Conservation (phyloP, 2,797 vertebrate genomes). For the Hylomyscus alleni region DNA sequence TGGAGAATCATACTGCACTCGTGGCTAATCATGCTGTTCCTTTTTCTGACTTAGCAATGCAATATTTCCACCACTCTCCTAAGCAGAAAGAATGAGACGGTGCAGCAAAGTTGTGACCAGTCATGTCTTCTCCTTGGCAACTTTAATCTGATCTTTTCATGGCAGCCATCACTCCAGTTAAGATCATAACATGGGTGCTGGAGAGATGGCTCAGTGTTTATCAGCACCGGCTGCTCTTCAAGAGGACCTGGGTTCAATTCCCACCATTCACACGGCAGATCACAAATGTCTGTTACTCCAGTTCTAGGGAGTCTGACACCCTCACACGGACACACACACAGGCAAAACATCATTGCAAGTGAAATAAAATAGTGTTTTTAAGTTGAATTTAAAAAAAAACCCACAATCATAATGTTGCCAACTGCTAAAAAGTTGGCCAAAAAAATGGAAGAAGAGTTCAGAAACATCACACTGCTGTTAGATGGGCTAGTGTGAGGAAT, state of each 20-base stretch:
- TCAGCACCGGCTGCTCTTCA: neutral
- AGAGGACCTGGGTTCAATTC: neutral
- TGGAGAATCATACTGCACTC: neutral
- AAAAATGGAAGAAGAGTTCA: neutral
- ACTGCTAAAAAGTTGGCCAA: constrained; percentile 15
- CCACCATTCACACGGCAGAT: neutral
- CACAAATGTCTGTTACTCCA: neutral
- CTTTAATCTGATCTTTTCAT: neutral
- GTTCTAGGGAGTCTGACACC: neutral
- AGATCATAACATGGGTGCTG: neutral
- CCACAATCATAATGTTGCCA: neutral
- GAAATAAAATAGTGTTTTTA: neutral
- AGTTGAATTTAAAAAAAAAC: neutral
- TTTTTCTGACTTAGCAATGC: constrained; percentile 18
- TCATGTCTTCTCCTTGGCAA: neutral
- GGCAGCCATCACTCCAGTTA: neutral
- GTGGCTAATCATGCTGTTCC: neutral
- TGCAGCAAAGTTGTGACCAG: neutral
- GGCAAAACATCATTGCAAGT: neutral
- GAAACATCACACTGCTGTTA: neutral
- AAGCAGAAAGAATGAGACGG: neutral
- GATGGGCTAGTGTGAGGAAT: neutral
- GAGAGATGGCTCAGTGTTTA: neutral
- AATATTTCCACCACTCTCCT: neutral
- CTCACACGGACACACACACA: neutral